These are phyloP conservation scores for Bathybates hornii DNA, from an alignment of 2,113 vertebrate species.

Conservation along the genomic window DNA sequence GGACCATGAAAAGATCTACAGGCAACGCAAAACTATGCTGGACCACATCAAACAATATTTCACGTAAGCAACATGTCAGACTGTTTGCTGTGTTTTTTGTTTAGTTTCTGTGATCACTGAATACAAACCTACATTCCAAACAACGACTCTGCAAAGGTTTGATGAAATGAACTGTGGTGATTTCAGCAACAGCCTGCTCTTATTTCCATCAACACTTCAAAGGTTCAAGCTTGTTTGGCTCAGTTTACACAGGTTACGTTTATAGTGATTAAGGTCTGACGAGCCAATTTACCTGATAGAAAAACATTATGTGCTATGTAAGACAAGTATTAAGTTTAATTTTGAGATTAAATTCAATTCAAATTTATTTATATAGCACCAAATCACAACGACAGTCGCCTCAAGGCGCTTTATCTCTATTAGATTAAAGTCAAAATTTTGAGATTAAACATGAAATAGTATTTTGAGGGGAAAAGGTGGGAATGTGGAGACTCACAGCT, in stretches of 20 bases:
- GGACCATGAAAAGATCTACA: slow-evolving; percentile 76
- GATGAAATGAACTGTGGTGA: too few relatives aligned
- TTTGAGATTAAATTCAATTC: not conserved
- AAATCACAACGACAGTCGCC: not conserved
- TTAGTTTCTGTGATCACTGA: too few relatives aligned
- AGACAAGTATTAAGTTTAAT: not conserved
- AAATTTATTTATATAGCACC: not conserved
- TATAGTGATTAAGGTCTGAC: not conserved
- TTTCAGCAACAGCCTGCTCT: not conserved
- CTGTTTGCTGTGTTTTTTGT: not conserved
- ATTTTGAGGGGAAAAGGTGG: not conserved
- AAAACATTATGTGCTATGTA: not conserved
- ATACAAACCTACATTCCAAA: not conserved
- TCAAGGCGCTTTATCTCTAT: not conserved
- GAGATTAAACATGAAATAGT: not conserved
- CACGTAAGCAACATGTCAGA: slow-evolving; percentile 71
- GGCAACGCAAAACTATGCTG: slow-evolving; percentile 78
- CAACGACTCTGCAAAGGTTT: not conserved
- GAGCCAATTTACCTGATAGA: not conserved
- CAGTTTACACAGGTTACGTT: not conserved
- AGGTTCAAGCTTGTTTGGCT: not conserved
- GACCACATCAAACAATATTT: slow-evolving; percentile 78
- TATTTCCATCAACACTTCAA: not conserved
- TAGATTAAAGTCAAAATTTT: not conserved
- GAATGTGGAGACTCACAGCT: not conserved